phyloP scores from a whole-genome alignment of 2,113 vertebrate genomes.

The Ammodytes marinus region DNA sequence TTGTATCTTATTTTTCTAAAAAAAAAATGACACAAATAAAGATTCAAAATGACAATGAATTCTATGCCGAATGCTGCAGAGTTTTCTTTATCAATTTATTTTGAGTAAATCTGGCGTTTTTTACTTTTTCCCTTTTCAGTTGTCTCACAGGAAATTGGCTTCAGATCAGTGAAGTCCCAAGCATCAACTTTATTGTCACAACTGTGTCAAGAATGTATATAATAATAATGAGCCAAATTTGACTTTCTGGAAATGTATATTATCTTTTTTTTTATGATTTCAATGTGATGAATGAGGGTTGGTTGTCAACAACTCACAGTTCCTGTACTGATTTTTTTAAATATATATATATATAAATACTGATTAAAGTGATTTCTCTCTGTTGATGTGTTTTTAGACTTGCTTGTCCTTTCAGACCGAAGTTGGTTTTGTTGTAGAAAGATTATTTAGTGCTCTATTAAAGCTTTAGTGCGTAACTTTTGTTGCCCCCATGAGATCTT shows the following conservation, averaged over 20 bases:
- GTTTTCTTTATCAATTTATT: background rate
- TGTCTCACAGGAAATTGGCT: background rate
- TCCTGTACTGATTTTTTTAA: slow-evolving; percentile 1
- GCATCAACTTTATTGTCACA: background rate
- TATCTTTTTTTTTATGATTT: slow-evolving; percentile 39
- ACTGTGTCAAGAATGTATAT: slow-evolving; percentile 53
- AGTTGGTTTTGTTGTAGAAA: background rate
- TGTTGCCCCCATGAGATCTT: too few relatives aligned
- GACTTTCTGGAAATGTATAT: slow-evolving; percentile 39
- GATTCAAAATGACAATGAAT: background rate
- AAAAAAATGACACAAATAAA: background rate
- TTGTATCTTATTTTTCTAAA: slow-evolving; percentile 1
- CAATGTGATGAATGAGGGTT: background rate
- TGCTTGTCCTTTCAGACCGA: background rate
- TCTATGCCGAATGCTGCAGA: background rate
- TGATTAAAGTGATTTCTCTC: slow-evolving; percentile 51
- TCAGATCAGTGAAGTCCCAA: background rate
- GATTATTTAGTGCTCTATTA: too few relatives aligned
- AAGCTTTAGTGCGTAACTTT: too few relatives aligned
- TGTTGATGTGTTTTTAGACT: slow-evolving; percentile 2
- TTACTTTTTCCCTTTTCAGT: background rate
- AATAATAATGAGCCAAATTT: slow-evolving; percentile 55
- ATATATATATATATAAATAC: background rate
- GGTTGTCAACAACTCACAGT: background rate
- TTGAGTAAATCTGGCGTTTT: background rate